Percentiles rank a stretch among this genome's conserved stretches.
Evolutionary conservation across 2,797 vertebrate species (phyloP).

Genomic region (Pantherophis vulpinus): DNA sequence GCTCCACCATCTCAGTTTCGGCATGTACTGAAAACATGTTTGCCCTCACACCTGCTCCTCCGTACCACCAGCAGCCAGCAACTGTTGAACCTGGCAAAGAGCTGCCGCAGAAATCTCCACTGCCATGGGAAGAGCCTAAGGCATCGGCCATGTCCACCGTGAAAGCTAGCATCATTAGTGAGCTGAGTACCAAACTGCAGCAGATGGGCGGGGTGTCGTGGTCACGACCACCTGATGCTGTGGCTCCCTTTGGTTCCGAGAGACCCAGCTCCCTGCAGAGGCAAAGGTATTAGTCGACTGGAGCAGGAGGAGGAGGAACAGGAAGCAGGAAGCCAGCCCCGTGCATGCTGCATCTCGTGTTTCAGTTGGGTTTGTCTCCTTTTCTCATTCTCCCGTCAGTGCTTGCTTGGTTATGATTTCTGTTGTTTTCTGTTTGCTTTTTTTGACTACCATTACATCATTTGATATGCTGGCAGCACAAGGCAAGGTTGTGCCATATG

Average conservation of each 20-base stretch:
- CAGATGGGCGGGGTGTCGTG: slow-evolving; percentile 80
- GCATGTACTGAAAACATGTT: slow-evolving; percentile 58
- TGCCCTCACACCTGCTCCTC: slow-evolving; percentile 62
- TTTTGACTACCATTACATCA: slow-evolving; percentile 25
- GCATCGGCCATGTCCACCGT: slow-evolving; percentile 78
- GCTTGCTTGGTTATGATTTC: slow-evolving; percentile 23
- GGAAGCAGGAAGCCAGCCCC: slow-evolving; percentile 17
- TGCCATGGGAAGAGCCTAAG: slow-evolving; percentile 71
- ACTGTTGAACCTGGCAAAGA: slow-evolving; percentile 45
- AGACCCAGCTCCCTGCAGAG: slow-evolving; percentile 73
- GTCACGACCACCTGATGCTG: slow-evolving; percentile 55
- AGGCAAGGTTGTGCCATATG: not conserved
- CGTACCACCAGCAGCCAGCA: slow-evolving; percentile 62
- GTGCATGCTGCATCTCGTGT: slow-evolving; percentile 35
- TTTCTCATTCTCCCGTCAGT: slow-evolving; percentile 38
- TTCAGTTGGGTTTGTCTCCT: slow-evolving; percentile 42
- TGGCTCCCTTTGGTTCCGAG: slow-evolving; percentile 63
- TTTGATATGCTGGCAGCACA: slow-evolving; percentile 4
- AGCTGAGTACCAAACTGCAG: slow-evolving; percentile 90
- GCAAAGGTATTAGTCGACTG: slow-evolving; percentile 78
- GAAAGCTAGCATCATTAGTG: slow-evolving; percentile 90
- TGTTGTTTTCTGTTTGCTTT: slow-evolving; percentile 10
- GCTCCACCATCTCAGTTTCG: slow-evolving; percentile 55
- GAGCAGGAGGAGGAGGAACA: slow-evolving; percentile 8
- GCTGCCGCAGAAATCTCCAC: slow-evolving; percentile 62